Percentiles rank a stretch among this genome's conserved stretches.
Evolutionary conservation across 2,113 vertebrate genomes (phyloP).

Genomic region (Ciconia maguari): DNA sequence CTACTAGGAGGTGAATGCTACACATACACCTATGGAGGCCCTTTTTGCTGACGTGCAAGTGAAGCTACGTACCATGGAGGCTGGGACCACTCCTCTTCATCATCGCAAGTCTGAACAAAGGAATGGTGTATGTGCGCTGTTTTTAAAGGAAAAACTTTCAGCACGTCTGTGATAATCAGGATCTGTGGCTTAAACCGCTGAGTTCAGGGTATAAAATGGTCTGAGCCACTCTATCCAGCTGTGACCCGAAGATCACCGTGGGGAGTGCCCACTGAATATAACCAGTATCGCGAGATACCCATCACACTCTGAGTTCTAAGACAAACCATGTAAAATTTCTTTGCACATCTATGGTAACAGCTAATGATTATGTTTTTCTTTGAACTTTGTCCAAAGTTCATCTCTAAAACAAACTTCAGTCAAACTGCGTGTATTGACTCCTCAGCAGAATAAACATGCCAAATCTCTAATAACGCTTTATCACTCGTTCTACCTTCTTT

Average conservation of each 20-base stretch:
- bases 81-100: neutral
- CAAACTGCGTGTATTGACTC: conserved; percentile 24
- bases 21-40: neutral
- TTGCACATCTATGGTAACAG: neutral
- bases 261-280: neutral
- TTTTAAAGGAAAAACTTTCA: neutral
- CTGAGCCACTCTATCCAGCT: neutral
- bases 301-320: neutral
- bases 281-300: fast-evolving
- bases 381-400: conserved; percentile 55
- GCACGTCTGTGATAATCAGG: neutral
- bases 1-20: neutral
- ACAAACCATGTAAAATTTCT: neutral
- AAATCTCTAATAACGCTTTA: neutral
- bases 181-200: neutral
- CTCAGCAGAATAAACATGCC: conserved; percentile 38
- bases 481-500: neutral
- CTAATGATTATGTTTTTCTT: conserved; percentile 42
- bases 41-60: neutral
- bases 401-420: conserved; percentile 44
- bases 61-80: neutral
- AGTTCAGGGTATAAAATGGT: neutral
- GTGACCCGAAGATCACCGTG: neutral
- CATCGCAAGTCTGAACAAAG: neutral
- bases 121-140: fast-evolving